Evolutionary conservation across 2,888 invertebrate genomes (phyloP).

Genomic region (Limnephilus marmoratus): DNA sequence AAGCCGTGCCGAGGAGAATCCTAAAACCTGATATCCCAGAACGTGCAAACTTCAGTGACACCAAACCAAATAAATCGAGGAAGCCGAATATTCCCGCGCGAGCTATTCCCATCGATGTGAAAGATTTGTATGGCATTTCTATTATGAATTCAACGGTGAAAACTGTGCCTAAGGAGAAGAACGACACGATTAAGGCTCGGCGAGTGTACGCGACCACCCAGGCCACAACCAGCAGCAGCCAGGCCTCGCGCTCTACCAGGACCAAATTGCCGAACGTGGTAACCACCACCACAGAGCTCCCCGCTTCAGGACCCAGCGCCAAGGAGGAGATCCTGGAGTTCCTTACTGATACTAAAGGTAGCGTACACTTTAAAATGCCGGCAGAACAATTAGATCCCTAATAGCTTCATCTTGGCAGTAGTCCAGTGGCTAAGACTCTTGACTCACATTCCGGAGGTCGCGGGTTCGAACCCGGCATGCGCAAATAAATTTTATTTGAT

Average conservation of each 20-base stretch:
- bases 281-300: slow-evolving; percentile 33
- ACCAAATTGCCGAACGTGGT: background rate
- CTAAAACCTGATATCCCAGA: slow-evolving; percentile 44
- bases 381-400: background rate
- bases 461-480: too few relatives aligned
- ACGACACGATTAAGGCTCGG: slow-evolving; percentile 39
- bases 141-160: slow-evolving; percentile 74
- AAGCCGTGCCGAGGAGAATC: slow-evolving; percentile 61
- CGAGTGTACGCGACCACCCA: slow-evolving; percentile 65
- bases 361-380: slow-evolving; percentile 52
- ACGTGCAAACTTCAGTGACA: slow-evolving; percentile 28
- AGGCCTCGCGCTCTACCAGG: background rate
- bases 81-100: slow-evolving; percentile 53
- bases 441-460: too few relatives aligned
- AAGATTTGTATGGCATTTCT: slow-evolving; percentile 71
- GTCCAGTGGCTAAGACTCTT: too few relatives aligned
- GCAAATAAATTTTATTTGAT: too few relatives aligned
- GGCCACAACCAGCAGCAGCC: slow-evolving; percentile 51
- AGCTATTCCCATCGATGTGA: slow-evolving; percentile 67
- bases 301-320: slow-evolving; percentile 71
- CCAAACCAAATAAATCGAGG: slow-evolving; percentile 24
- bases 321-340: slow-evolving; percentile 83
- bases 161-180: slow-evolving; percentile 70
- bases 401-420: too few relatives aligned
- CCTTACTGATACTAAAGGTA: slow-evolving; percentile 79